phyloP scores from a whole-genome alignment of 2,113 vertebrate species.

The Pica pica region DNA sequence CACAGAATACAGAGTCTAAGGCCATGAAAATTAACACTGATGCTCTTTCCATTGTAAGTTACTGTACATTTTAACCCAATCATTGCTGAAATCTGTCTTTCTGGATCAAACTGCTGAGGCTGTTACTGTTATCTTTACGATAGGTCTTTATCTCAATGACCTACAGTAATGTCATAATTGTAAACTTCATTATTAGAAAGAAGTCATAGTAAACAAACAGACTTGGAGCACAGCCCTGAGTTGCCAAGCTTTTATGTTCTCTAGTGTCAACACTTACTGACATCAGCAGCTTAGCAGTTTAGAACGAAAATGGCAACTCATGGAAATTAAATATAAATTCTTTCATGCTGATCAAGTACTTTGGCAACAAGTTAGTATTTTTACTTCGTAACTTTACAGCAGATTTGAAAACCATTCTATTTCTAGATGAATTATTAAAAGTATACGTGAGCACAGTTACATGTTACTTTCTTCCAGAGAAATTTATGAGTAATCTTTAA shows the following conservation, averaged over 20 bases:
- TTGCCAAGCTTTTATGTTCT: neutral
- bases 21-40: neutral
- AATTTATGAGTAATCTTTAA: neutral
- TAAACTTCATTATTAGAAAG: neutral
- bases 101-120: neutral
- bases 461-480: neutral
- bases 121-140: neutral
- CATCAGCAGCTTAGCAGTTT: neutral
- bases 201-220: conserved; percentile 12
- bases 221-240: neutral
- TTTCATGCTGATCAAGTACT: conserved; percentile 2
- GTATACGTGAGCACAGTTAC: neutral
- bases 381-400: neutral
- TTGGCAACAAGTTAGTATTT: neutral
- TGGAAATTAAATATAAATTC: neutral
- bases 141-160: neutral
- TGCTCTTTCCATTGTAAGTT: neutral
- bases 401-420: neutral
- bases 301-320: conserved; percentile 12
- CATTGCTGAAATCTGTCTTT: neutral
- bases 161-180: neutral
- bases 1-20: neutral
- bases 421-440: neutral
- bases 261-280: neutral
- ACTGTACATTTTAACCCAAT: neutral